Evolutionary conservation across 2,113 vertebrate genomes (phyloP).

Genomic region (Thinocorus orbignyianus): DNA sequence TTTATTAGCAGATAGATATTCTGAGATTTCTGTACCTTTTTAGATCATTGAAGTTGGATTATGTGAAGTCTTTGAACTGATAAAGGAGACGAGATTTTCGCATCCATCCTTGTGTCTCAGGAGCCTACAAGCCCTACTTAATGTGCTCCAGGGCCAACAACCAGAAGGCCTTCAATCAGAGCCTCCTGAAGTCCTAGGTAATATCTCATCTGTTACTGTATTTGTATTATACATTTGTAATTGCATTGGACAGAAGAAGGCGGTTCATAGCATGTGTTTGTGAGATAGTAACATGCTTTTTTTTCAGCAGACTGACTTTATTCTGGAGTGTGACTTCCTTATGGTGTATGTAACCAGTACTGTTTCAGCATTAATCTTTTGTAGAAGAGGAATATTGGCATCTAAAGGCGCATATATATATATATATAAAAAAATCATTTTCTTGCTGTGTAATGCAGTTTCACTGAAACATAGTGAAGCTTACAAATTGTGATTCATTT

Average conservation of each 20-base stretch:
- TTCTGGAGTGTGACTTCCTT: background rate
- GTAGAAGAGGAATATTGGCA: background rate
- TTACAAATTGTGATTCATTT: background rate
- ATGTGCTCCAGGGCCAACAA: slow-evolving; percentile 97
- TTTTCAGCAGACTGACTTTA: background rate
- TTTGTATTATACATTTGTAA: background rate
- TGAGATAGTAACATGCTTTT: background rate
- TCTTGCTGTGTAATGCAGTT: background rate
- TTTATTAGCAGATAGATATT: background rate
- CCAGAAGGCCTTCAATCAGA: slow-evolving; percentile 97
- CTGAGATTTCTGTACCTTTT: background rate
- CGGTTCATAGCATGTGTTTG: background rate
- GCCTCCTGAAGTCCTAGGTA: slow-evolving; percentile 96
- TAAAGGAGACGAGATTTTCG: slow-evolving; percentile 97
- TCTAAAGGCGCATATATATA: background rate
- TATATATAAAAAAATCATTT: background rate
- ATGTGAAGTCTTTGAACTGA: slow-evolving; percentile 97
- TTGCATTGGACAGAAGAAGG: background rate
- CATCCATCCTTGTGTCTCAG: slow-evolving; percentile 95
- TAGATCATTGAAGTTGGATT: slow-evolving; percentile 98
- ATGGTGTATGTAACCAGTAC: background rate
- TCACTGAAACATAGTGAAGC: background rate
- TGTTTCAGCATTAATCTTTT: background rate
- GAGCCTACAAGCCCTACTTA: slow-evolving; percentile 94
- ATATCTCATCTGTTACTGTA: background rate